These are phyloP conservation scores for Sceloporus undulatus DNA, from an alignment of 2,113 vertebrate genomes.

Conservation along the genomic window DNA sequence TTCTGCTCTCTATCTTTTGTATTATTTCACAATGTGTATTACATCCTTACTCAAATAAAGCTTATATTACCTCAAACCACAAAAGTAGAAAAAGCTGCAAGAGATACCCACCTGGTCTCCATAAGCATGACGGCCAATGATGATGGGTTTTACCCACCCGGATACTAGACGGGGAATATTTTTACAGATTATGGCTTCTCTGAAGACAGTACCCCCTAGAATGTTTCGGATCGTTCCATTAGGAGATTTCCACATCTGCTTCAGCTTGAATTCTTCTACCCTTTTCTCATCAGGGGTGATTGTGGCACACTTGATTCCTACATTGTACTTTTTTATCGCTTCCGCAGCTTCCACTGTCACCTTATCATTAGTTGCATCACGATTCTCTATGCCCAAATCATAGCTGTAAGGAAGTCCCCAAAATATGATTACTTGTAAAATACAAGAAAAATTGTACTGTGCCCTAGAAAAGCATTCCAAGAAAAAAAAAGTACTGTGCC, in stretches of 20 bases:
- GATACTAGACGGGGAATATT: slow-evolving; percentile 95
- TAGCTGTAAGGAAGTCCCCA: slow-evolving; percentile 79
- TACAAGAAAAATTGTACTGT: too few species aligned
- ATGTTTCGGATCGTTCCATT: slow-evolving; percentile 99
- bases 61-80: background rate
- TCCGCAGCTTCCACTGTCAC: slow-evolving; percentile 95
- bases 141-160: slow-evolving; percentile 95
- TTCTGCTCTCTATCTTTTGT: background rate
- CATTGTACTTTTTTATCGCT: slow-evolving; percentile 89
- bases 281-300: slow-evolving; percentile 98
- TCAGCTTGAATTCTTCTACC: slow-evolving; percentile 96
- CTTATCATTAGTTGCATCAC: slow-evolving; percentile 89
- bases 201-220: slow-evolving; percentile 96
- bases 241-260: slow-evolving; percentile 98
- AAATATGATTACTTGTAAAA: background rate
- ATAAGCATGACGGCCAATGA: slow-evolving; percentile 96
- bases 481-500: background rate
- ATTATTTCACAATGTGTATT: background rate
- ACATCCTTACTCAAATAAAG: background rate
- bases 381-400: slow-evolving; percentile 94
- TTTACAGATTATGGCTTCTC: slow-evolving; percentile 97
- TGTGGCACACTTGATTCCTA: slow-evolving; percentile 97
- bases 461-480: background rate
- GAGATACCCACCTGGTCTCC: slow-evolving; percentile 91
- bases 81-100: background rate